A percentile compares a stretch with the other conserved stretches of the same genome.
These are phyloP conservation scores for Pseudobourletiella spinata DNA, from an alignment of 1,140 invertebrate genomes.

Conservation along the genomic window DNA sequence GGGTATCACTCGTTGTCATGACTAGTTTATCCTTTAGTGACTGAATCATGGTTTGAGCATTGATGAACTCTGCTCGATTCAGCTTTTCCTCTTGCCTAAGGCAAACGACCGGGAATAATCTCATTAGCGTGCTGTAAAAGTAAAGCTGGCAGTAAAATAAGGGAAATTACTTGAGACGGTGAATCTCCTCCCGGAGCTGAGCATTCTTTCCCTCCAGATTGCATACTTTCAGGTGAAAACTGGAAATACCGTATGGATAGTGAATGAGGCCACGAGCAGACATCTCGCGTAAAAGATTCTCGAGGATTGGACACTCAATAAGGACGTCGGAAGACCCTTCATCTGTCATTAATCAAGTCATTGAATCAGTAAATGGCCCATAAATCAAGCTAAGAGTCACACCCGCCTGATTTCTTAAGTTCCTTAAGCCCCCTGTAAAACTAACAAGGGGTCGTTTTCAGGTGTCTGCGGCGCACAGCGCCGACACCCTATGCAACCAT, in stretches of 20 bases:
- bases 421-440: too few species aligned
- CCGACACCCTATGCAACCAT: too few species aligned
- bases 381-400: constrained; percentile 6
- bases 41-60: constrained; percentile 34
- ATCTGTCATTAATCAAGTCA: too few species aligned
- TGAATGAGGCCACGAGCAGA: constrained; percentile 59
- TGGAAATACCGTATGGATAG: constrained; percentile 61
- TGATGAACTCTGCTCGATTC: constrained; percentile 26
- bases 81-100: constrained; percentile 30
- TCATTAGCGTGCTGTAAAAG: too few species aligned
- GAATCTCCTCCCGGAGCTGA: constrained; percentile 48
- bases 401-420: too few species aligned
- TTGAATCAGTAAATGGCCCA: constrained; percentile 30
- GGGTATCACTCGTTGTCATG: not conserved
- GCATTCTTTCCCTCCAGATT: constrained; percentile 51
- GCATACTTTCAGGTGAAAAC: constrained; percentile 56
- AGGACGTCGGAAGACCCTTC: constrained; percentile 45
- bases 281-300: constrained; percentile 52
- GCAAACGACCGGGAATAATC: not conserved
- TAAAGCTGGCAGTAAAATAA: too few species aligned
- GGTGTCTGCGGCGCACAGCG: too few species aligned
- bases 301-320: constrained; percentile 45
- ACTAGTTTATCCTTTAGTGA: constrained; percentile 15
- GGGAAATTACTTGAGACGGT: constrained; percentile 41
- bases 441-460: too few species aligned